These are phyloP conservation scores for Druon quercuslanigerum DNA, from an alignment of 1,140 invertebrate genomes.

Conservation along the genomic window DNA sequence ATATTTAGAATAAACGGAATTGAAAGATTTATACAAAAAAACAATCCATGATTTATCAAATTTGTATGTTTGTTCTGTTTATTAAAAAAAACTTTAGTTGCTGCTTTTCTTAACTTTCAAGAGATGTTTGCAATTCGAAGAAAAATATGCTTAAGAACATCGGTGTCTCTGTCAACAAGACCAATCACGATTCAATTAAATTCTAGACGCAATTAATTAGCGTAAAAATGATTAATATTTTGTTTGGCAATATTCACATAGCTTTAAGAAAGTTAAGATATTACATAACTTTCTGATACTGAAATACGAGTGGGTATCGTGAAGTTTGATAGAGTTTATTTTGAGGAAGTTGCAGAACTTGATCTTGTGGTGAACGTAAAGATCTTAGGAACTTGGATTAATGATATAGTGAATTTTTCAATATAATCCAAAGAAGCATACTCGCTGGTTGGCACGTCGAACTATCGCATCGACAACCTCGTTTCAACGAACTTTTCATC, in stretches of 20 bases:
- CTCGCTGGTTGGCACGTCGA: constrained; percentile 37
- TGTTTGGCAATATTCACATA: not conserved
- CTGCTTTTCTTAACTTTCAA: too few species aligned
- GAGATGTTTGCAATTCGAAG: too few species aligned
- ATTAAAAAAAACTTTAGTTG: too few species aligned
- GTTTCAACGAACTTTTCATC: constrained; percentile 48
- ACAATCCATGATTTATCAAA: too few species aligned
- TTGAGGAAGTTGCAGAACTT: constrained; percentile 19
- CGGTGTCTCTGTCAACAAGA: too few species aligned
- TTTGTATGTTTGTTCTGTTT: too few species aligned
- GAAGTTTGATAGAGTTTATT: constrained; percentile 32
- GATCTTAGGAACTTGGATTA: constrained; percentile 16
- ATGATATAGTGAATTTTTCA: constrained; percentile 31
- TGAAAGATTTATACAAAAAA: too few species aligned
- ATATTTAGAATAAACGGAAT: too few species aligned
- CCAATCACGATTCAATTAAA: too few species aligned
- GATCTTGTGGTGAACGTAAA: constrained; percentile 19
- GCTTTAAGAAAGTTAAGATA: not conserved
- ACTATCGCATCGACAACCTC: constrained; percentile 32
- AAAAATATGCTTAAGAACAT: too few species aligned
- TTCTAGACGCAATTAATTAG: too few species aligned
- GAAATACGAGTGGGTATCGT: not conserved
- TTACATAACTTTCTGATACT: constrained; percentile 2
- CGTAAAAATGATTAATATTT: not conserved
- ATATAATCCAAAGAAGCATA: constrained; percentile 1